Base-by-base conservation (phyloP, 2,113 vertebrate genomes). In the Hemibates koningsi region DNA sequence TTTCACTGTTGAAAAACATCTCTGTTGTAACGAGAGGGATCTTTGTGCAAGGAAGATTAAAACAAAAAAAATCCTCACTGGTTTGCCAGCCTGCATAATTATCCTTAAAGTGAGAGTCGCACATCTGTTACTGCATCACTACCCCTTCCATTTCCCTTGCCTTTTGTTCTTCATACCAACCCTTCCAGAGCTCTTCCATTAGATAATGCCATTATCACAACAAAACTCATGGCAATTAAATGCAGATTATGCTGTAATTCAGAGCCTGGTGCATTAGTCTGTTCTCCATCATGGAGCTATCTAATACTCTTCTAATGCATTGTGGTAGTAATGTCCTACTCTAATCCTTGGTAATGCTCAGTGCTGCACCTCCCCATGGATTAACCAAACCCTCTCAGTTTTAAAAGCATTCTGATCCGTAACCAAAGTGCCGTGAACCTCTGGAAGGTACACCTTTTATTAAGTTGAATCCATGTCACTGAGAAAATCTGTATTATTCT, bases 251-350 rank as follows among this genome's bases (percentile, higher is more conserved):
- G 41, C 87, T 88, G 66, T 92, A 93, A 94, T 94, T 95, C 88
- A 91, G 90, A 88, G 88, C 36, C 85, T 89, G 93, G 88, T 94
- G 89, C 95, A 95, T 95, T 96, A 94, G 92, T 91, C 92, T 91
- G 86, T 83, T 85, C 89, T 94, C 92, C 90, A 94, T 93, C 92
- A 92, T 86, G 56, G 81, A 93, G 86, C 95, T 90, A 95, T 95
- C 94, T 93, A 95, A 95, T 95, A 95, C 91, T 95, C 89, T 73
- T 91, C 93, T 96, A 96, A 96, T 96, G 95, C 95, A 94, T 94
- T 93, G 89, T 86, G 94, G 87, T 90, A 92, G 91, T 90, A 94
- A 95, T 94, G 93, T 92, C 90, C 81, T 86, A 83, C 86, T 86
- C 83, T 96, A 95, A 96, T 96, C 95, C 93, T 80, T 92, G 84